Evolutionary conservation across 2,113 vertebrate species (phyloP).

Genomic region (Pelvicachromis taeniatus): DNA sequence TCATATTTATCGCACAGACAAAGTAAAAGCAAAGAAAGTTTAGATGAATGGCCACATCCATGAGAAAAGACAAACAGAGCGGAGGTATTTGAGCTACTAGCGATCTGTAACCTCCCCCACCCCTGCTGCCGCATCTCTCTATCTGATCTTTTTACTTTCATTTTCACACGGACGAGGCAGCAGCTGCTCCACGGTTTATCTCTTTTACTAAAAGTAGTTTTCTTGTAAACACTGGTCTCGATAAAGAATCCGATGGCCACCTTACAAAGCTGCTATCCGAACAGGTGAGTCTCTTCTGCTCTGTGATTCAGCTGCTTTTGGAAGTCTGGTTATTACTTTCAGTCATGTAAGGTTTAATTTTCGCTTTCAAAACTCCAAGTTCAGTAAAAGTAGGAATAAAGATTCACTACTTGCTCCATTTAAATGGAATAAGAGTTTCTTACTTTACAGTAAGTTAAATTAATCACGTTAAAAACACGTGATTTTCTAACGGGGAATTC

Average conservation of each 20-base stretch:
- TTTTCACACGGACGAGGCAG: background rate
- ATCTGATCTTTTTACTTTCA: background rate
- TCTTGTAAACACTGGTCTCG: background rate
- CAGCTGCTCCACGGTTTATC: background rate
- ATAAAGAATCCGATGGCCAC: background rate
- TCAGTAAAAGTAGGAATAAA: background rate
- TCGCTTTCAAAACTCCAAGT: background rate
- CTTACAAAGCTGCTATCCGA: background rate
- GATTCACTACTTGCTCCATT: background rate
- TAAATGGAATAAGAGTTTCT: accelerated
- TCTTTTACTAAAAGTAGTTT: background rate
- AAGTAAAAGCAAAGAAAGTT: background rate
- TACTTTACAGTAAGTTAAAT: background rate
- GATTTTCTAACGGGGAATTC: background rate
- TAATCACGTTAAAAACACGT: background rate
- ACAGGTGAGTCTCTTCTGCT: background rate
- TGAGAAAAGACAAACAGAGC: background rate
- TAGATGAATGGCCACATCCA: background rate
- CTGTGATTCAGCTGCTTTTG: background rate
- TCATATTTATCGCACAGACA: accelerated
- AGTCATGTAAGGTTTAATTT: accelerated
- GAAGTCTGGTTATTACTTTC: background rate
- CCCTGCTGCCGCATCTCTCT: background rate
- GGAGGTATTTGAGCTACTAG: background rate
- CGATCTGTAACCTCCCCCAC: background rate